A percentile compares a stretch with the other conserved stretches of the same genome.
Evolutionary conservation across 1,140 invertebrate genomes (phyloP).

Genomic region (Myzus persicae): DNA sequence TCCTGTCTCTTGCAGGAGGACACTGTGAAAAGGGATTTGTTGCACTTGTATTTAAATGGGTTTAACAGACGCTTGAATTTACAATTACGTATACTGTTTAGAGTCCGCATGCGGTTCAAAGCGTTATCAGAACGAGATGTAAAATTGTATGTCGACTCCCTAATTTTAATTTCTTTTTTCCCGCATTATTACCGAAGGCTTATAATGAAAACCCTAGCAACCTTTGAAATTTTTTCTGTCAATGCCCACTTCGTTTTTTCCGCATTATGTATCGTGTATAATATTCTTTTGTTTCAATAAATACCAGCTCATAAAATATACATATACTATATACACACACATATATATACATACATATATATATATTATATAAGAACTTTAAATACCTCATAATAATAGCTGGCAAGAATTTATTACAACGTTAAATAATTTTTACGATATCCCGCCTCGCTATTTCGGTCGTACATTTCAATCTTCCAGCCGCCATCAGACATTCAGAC

Average conservation of each 20-base stretch:
- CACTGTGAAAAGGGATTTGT: conserved; percentile 34
- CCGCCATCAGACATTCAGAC: neutral
- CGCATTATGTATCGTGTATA: neutral
- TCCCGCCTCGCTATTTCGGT: neutral
- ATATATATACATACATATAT: neutral
- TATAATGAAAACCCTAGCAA: conserved; percentile 12
- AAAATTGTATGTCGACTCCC: neutral
- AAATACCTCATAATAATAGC: conserved; percentile 3
- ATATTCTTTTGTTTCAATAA: conserved; percentile 43
- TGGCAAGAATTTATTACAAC: conserved; percentile 2
- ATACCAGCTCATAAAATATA: neutral
- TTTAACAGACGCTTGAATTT: conserved; percentile 37
- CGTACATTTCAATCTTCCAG: neutral
- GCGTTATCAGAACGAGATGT: conserved; percentile 34
- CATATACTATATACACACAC: neutral
- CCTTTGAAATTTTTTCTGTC: conserved; percentile 45
- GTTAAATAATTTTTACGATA: conserved; percentile 36
- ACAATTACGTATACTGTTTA: conserved; percentile 11
- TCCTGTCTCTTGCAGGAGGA: conserved; percentile 17
- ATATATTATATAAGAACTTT: neutral
- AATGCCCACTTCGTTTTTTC: neutral
- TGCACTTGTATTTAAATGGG: conserved; percentile 52
- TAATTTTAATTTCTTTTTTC: conserved; percentile 22
- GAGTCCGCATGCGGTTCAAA: conserved; percentile 38
- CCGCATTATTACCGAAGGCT: neutral